Evolutionary conservation across 92 coral and sea anemone species (phyloP).

Genomic region (Desmophyllum pertusum): DNA sequence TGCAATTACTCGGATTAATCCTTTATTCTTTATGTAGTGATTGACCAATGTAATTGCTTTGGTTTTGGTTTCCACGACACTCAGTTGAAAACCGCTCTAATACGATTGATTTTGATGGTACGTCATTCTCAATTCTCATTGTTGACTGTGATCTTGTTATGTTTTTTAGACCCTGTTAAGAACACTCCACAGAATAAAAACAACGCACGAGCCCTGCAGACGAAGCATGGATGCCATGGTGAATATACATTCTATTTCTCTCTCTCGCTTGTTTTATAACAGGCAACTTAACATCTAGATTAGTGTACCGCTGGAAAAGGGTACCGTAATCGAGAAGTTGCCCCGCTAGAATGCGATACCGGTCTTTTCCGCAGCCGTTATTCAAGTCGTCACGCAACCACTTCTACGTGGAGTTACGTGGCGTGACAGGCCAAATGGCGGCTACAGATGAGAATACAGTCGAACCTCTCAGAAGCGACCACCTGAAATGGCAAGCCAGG

Average conservation of each 20-base stretch:
- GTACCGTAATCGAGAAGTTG: neutral
- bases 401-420: neutral
- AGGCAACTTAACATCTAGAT: neutral
- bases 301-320: neutral
- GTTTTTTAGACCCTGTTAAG: constrained; percentile 78
- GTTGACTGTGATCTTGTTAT: neutral
- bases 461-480: no score
- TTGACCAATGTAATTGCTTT: no score
- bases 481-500: no score
- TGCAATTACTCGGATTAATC: no score
- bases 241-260: constrained; percentile 1
- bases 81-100: no score
- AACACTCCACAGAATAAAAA: constrained; percentile 94
- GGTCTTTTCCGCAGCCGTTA: no score
- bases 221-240: constrained; percentile 99
- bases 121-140: neutral
- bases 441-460: no score
- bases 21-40: no score
- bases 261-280: neutral
- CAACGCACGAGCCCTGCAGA: constrained; percentile 97
- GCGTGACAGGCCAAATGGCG: neutral
- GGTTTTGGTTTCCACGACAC: no score
- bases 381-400: neutral
- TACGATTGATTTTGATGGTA: no score
- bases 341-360: no score